These are phyloP conservation scores for Drosophila nasuta DNA, from an alignment of 1,140 invertebrate genomes.

Conservation along the genomic window DNA sequence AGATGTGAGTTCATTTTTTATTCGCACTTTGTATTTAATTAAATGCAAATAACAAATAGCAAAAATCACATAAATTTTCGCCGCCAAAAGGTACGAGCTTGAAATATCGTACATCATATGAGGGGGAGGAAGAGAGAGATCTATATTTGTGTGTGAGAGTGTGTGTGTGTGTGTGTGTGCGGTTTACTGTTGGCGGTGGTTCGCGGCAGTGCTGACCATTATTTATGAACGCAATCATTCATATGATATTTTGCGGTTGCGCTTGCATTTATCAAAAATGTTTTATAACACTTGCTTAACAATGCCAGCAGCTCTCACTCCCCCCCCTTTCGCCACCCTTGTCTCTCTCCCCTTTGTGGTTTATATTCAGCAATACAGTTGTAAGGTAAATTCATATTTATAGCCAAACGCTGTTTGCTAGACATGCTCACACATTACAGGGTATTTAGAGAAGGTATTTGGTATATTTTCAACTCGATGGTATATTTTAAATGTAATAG, in stretches of 20 bases:
- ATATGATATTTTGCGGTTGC: conserved; percentile 80
- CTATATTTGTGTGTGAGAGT: background rate
- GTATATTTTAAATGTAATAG: too few species aligned
- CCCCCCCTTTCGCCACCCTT: background rate
- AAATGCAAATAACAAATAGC: conserved; percentile 80
- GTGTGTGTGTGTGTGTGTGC: background rate
- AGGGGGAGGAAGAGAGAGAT: background rate
- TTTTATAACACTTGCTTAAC: conserved; percentile 77
- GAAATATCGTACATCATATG: background rate
- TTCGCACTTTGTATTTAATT: conserved; percentile 68
- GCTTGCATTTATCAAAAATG: conserved; percentile 78
- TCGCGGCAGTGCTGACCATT: conserved; percentile 54
- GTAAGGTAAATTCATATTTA: conserved; percentile 5
- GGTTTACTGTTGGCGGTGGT: background rate
- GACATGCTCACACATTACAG: conserved; percentile 5
- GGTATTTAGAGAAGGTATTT: background rate
- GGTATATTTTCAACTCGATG: too few species aligned
- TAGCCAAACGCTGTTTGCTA: background rate
- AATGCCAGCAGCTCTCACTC: conserved; percentile 23
- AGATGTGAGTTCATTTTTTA: conserved; percentile 24
- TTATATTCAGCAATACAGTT: background rate
- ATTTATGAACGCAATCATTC: conserved; percentile 82
- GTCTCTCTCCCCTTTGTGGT: background rate
- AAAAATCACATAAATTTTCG: conserved; percentile 67
- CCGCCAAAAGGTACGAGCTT: conserved; percentile 35